Percentiles rank a stretch among this genome's conserved stretches.
These are phyloP conservation scores for Vultur gryphus DNA, from an alignment of 2,797 vertebrate genomes.

Conservation along the genomic window DNA sequence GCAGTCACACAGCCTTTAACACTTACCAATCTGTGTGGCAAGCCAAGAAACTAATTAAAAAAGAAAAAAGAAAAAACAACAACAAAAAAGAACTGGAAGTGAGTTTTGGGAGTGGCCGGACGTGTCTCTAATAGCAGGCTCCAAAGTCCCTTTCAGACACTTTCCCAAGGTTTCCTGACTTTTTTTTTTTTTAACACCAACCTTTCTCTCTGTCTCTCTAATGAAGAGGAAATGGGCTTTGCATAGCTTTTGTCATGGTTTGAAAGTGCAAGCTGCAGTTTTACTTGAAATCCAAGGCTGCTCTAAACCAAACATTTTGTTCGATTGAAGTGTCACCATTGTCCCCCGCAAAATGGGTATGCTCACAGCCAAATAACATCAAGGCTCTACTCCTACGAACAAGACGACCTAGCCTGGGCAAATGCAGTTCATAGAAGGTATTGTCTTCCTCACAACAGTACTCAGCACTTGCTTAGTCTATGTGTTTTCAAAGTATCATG, in stretches of 20 bases:
- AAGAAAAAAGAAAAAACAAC: background rate
- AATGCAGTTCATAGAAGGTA: background rate
- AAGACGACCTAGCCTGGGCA: background rate
- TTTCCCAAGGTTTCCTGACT: slow-evolving; percentile 74
- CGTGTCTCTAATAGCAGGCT: slow-evolving; percentile 60
- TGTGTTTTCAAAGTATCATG: background rate
- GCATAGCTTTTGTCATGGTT: slow-evolving; percentile 60
- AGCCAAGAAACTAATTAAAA: slow-evolving; percentile 58
- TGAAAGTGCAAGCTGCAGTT: slow-evolving; percentile 49
- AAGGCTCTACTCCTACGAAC: background rate
- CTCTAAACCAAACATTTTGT: slow-evolving; percentile 40
- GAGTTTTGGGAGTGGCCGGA: slow-evolving; percentile 60
- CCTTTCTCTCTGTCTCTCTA: slow-evolving; percentile 57
- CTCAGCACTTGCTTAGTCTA: background rate
- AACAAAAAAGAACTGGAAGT: slow-evolving; percentile 45
- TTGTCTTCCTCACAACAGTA: background rate
- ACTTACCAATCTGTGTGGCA: background rate
- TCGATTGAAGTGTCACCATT: background rate
- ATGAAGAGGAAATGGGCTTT: slow-evolving; percentile 73
- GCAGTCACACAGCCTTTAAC: slow-evolving; percentile 13
- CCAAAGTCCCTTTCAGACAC: slow-evolving; percentile 59
- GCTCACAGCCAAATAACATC: background rate
- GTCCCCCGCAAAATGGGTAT: background rate
- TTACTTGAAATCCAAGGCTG: slow-evolving; percentile 51
- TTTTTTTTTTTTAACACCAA: slow-evolving; percentile 50